phyloP scores from a whole-genome alignment of 2,113 vertebrate species.

The rabbit (Oryctolagus cuniculus) region DNA sequence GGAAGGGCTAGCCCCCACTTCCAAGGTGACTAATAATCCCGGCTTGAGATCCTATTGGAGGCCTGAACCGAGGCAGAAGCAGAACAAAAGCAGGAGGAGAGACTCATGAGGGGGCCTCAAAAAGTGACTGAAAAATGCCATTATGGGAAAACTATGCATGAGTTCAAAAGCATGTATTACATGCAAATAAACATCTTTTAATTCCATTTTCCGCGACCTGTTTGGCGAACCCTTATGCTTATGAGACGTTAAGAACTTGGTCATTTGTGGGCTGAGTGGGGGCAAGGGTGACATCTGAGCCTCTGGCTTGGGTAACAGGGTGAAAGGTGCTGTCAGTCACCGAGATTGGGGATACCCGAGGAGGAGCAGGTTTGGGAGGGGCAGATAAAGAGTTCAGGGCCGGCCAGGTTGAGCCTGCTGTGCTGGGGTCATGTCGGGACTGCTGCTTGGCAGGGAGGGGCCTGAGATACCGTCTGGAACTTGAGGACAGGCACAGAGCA shows the following conservation, averaged over 20 bases:
- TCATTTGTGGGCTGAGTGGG: not conserved
- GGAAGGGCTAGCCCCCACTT: not conserved
- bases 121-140: too few relatives aligned
- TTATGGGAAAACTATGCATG: too few relatives aligned
- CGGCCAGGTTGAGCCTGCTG: not conserved
- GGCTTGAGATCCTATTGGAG: not conserved
- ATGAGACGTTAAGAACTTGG: not conserved
- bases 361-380: not conserved
- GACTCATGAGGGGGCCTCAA: not conserved
- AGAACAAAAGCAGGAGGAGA: not conserved
- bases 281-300: not conserved
- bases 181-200: too few relatives aligned
- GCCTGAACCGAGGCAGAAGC: not conserved
- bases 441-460: not conserved
- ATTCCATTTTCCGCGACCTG: too few relatives aligned
- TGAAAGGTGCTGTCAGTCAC: slow-evolving; percentile 28
- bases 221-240: too few relatives aligned
- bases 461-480: not conserved
- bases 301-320: slow-evolving; percentile 2
- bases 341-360: not conserved
- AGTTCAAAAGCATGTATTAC: too few relatives aligned
- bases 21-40: not conserved
- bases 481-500: not conserved
- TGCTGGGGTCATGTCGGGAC: not conserved
- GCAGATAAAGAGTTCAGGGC: not conserved